These are phyloP conservation scores for Phengaris arion DNA, from an alignment of 2,888 invertebrate species.

Conservation along the genomic window DNA sequence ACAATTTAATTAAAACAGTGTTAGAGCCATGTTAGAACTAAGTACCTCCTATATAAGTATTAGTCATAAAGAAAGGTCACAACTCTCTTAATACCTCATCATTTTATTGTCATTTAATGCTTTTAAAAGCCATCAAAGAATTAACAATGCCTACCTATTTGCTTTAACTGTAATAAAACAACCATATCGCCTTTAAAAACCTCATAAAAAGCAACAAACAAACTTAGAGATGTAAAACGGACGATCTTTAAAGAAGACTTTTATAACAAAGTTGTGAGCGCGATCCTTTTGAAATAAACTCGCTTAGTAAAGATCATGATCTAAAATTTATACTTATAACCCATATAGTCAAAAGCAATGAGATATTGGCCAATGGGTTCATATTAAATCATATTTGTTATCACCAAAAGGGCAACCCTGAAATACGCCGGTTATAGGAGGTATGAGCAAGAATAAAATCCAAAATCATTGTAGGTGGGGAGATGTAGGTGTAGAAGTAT, in stretches of 20 bases:
- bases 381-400: no score
- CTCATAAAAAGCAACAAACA: conserved; percentile 38
- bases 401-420: no score
- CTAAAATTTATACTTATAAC: no score
- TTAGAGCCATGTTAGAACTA: no score
- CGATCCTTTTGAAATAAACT: conserved; percentile 13
- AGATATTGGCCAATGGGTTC: no score
- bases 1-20: no score
- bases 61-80: not conserved
- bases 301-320: not conserved
- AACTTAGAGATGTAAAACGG: conserved; percentile 32
- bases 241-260: conserved; percentile 29
- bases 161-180: conserved; percentile 33
- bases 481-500: no score
- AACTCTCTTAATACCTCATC: not conserved
- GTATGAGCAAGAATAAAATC: no score
- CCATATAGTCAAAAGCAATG: no score
- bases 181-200: conserved; percentile 34
- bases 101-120: conserved; percentile 8
- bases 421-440: no score
- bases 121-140: not conserved
- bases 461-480: no score
- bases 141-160: conserved; percentile 8
- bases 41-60: no score
- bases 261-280: conserved; percentile 20